Conservation (phyloP, 2,113 vertebrate species). For the Pelecanoides urinatrix region DNA sequence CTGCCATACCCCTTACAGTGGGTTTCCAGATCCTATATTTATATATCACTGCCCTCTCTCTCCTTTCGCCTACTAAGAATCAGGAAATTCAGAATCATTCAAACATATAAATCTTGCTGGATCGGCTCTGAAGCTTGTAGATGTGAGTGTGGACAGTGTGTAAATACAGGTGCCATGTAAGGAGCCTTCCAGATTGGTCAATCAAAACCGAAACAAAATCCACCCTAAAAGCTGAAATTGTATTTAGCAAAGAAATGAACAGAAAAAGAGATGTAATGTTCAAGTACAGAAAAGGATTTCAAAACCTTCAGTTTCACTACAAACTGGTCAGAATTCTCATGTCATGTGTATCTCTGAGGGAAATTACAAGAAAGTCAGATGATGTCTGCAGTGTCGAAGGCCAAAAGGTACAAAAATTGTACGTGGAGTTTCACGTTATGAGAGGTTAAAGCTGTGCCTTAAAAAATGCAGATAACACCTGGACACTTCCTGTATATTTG, state of each 20-base stretch:
- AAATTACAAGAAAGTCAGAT: neutral
- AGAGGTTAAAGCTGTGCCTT: neutral
- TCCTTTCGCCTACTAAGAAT: neutral
- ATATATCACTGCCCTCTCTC: neutral
- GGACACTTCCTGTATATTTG: neutral
- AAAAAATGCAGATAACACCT: neutral
- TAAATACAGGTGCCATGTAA: neutral
- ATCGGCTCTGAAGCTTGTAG: neutral
- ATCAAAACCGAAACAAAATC: neutral
- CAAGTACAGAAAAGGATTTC: neutral
- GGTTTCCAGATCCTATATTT: neutral
- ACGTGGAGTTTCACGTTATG: neutral
- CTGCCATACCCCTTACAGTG: rapidly evolving
- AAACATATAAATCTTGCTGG: neutral
- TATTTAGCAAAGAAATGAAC: neutral
- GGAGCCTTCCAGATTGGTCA: neutral
- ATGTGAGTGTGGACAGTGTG: neutral
- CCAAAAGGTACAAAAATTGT: neutral
- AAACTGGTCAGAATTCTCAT: neutral
- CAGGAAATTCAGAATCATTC: neutral
- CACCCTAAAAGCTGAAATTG: neutral
- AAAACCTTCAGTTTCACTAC: neutral
- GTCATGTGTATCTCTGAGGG: neutral
- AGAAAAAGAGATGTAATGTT: neutral
- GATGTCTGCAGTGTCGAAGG: rapidly evolving